phyloP scores from a whole-genome alignment of 2,113 vertebrate species.

The Pseudorhombus dupliciocellatus region DNA sequence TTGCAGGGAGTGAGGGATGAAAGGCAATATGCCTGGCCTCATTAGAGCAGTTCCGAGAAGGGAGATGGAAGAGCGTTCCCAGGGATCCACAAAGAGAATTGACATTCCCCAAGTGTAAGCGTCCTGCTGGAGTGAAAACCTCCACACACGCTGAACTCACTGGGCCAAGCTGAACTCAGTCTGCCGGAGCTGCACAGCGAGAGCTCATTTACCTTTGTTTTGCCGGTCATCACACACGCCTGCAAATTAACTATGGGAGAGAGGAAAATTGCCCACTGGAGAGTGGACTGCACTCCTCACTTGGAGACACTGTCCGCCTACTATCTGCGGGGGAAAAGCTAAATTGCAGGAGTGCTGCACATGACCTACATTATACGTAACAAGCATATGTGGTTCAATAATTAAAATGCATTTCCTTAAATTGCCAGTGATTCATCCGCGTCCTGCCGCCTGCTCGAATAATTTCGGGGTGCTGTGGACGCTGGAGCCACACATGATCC shows the following conservation, averaged over 20 bases:
- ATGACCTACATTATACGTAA: constrained; percentile 63
- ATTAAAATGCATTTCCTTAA: constrained; percentile 55
- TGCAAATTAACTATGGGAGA: constrained; percentile 52
- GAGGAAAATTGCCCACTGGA: constrained; percentile 26
- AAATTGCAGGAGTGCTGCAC: constrained; percentile 21
- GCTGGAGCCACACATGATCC: constrained; percentile 60
- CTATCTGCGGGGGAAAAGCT: constrained; percentile 40
- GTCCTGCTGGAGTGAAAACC: constrained; percentile 65
- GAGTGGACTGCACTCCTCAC: constrained; percentile 11
- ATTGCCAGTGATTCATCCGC: constrained; percentile 24
- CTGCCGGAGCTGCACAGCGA: constrained; percentile 46
- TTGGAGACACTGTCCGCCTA: constrained; percentile 18
- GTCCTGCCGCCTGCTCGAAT: constrained; percentile 36
- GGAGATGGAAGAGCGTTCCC: constrained; percentile 77
- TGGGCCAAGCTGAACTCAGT: constrained; percentile 56
- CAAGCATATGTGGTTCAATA: constrained; percentile 46
- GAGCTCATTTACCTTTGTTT: constrained; percentile 71
- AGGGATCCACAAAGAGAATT: constrained; percentile 79
- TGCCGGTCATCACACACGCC: constrained; percentile 54
- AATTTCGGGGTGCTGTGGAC: constrained; percentile 41
- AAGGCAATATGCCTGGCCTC: constrained; percentile 82
- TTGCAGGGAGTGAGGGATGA: constrained; percentile 77
- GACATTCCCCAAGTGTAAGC: constrained; percentile 76
- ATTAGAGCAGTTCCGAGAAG: constrained; percentile 79
- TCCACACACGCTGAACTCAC: constrained; percentile 64